Base-by-base conservation (phyloP, 92 coral and sea anemone species). In the Isaurus tuberculatus region DNA sequence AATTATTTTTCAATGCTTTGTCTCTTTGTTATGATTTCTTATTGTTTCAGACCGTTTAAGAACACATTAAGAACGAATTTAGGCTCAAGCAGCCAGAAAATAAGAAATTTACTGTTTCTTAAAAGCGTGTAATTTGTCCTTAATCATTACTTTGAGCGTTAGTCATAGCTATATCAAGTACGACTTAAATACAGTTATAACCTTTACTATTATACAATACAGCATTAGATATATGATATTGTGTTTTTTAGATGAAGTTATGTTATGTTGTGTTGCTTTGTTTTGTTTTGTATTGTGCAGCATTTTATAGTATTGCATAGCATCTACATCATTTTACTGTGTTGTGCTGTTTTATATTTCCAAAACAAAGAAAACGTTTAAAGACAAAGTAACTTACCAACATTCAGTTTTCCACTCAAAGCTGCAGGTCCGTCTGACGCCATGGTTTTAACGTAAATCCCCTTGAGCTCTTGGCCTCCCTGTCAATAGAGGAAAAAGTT, bases 381-480 rank as follows among this genome's bases (percentile, higher is more conserved):
- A 23, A 23, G 30, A 26, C 2, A 20, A 22, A 10, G 66, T 0
- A 13, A 68, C 97, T 67, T 63, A 94, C 98, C 98, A 28, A 95
- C 94, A 75, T 86, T 92, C 34, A 95, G 89, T 94, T 86, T 90
- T 26, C 96, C 98, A 61, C 98, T 91, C 32, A 94, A 90, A 4
- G 98, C 93, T 27, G 98, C 98, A 10, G 98, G 90, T 42, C 98
- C 98, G 57, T 94, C 95, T 2, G 93, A 93, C 10, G 98, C 91
- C 94, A 94, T 87, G 4, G 98, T 94, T 63, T 95, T 95, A 2
- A 95, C 88, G 53, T 94, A 95, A 30, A 95, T 95, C 20, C 98
- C 98, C 3, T 98, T 98, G 66, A 94, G 81, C 72, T 95, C 98
- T 17, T 92, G 90, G 0, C 98, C 98, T 60, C 98, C 98, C 98